Evolutionary conservation across 2,113 vertebrate species (phyloP).

Genomic region (Eolophus roseicapilla): DNA sequence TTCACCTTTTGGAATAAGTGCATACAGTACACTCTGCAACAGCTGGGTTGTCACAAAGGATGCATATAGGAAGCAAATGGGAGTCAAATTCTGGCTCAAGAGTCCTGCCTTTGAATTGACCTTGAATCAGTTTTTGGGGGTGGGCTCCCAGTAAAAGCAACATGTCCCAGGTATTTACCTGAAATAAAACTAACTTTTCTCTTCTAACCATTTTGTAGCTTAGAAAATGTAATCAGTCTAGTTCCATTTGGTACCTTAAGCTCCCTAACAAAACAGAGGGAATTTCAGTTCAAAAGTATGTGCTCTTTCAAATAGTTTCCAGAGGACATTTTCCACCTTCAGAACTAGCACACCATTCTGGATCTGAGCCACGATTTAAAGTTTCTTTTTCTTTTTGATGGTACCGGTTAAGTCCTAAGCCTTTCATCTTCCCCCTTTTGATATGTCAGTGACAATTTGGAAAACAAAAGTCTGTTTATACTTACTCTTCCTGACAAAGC

Average conservation of each 20-base stretch:
- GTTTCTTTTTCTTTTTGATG: not conserved
- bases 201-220: not conserved
- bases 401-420: not conserved
- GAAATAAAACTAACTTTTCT: not conserved
- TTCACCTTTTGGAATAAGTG: not conserved
- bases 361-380: not conserved
- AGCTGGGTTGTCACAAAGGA: not conserved
- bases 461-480: not conserved
- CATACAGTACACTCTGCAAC: not conserved
- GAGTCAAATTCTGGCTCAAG: not conserved
- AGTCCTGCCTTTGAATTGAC: not conserved
- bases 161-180: rapidly evolving
- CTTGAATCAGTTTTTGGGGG: not conserved
- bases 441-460: not conserved
- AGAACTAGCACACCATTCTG: not conserved
- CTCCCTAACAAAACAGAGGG: not conserved
- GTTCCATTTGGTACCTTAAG: not conserved
- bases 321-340: not conserved
- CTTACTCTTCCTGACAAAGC: not conserved
- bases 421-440: not conserved
- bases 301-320: not conserved
- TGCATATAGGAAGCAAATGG: not conserved
- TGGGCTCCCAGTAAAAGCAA: not conserved
- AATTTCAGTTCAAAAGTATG: not conserved
- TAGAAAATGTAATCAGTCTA: not conserved